Evolutionary conservation across 2,113 vertebrate species (phyloP).

Genomic region (Corapipo altera): DNA sequence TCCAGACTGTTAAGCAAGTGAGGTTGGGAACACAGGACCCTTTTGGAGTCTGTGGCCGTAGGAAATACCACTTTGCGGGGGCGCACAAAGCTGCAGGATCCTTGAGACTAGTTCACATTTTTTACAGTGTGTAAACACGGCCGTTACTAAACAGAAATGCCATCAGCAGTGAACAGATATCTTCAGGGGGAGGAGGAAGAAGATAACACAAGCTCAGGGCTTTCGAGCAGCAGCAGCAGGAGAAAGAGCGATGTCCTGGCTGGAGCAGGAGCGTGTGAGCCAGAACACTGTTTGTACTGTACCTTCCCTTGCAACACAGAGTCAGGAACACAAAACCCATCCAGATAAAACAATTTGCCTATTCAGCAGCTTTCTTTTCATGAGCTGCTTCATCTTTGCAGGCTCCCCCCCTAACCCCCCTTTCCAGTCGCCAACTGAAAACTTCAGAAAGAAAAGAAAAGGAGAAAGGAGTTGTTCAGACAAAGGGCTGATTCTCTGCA

Average conservation of each 20-base stretch:
- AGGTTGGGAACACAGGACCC: slow-evolving; percentile 50
- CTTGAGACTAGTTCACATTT: background rate
- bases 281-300: slow-evolving; percentile 4
- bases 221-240: background rate
- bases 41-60: slow-evolving; percentile 18
- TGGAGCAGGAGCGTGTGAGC: background rate
- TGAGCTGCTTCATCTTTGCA: slow-evolving; percentile 45
- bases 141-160: background rate
- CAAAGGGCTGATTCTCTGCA: slow-evolving; percentile 60
- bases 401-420: background rate
- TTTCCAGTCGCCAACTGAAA: slow-evolving; percentile 11
- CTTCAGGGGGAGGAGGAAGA: background rate
- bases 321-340: slow-evolving; percentile 38
- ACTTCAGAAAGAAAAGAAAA: slow-evolving; percentile 17
- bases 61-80: background rate
- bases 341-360: slow-evolving; percentile 55
- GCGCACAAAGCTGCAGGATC: background rate
- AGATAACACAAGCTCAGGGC: background rate
- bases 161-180: background rate
- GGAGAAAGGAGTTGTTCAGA: slow-evolving; percentile 40
- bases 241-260: background rate
- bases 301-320: slow-evolving; percentile 15
- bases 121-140: background rate
- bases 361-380: slow-evolving; percentile 65
- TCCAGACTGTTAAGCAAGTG: background rate